These are phyloP conservation scores for Hesperophylax magnus DNA, from an alignment of 1,140 invertebrate species.

Conservation along the genomic window DNA sequence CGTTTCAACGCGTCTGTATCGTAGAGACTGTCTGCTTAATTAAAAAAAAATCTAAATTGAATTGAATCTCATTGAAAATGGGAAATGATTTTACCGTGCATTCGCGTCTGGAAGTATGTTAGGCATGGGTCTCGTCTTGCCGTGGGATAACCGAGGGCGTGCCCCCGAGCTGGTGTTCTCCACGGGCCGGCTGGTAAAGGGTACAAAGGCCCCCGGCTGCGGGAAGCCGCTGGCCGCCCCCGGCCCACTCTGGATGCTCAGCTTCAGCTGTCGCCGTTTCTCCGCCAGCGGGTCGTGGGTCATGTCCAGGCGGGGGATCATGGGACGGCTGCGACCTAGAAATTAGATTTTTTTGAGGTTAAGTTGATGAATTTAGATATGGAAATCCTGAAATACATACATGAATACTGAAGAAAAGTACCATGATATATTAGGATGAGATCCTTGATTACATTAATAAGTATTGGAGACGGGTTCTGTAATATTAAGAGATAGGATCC, in stretches of 20 bases:
- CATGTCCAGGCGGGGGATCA: conserved; percentile 43
- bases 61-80: not conserved
- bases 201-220: conserved; percentile 40
- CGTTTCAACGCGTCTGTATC: too few relatives aligned
- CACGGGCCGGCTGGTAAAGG: conserved; percentile 39
- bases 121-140: conserved; percentile 44
- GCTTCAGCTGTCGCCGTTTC: conserved; percentile 46
- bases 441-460: too few relatives aligned
- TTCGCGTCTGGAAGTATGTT: conserved; percentile 49
- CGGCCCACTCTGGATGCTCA: conserved; percentile 27
- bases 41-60: too few relatives aligned
- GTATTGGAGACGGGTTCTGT: too few relatives aligned
- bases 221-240: conserved; percentile 44
- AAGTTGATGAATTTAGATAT: too few relatives aligned
- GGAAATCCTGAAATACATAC: too few relatives aligned
- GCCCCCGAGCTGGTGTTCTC: conserved; percentile 38
- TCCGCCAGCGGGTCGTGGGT: conserved; percentile 35
- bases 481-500: too few relatives aligned
- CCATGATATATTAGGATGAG: too few relatives aligned
- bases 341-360: not conserved
- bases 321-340: conserved; percentile 47
- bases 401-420: too few relatives aligned
- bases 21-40: too few relatives aligned
- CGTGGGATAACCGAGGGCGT: conserved; percentile 26
- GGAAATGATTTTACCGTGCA: conserved; percentile 43